Conservation (phyloP, 2,113 vertebrate species). For the Cololabis saira region DNA sequence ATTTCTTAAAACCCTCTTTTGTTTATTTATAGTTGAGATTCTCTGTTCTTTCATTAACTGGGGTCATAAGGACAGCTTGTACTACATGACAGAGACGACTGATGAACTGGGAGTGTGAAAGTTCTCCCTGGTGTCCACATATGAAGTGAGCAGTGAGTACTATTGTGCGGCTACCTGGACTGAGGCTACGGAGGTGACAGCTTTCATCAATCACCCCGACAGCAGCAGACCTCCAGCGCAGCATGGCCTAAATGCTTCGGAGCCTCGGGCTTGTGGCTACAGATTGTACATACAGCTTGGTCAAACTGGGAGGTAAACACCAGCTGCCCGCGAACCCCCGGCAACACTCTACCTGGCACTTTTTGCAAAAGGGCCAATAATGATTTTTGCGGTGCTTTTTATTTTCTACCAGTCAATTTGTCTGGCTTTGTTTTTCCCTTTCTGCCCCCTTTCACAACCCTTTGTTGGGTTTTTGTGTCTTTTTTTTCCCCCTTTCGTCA, state of each 20-base stretch:
- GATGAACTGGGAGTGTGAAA: not conserved
- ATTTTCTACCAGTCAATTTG: slow-evolving; percentile 35
- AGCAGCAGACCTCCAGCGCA: slow-evolving; percentile 31
- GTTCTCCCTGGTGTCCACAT: slow-evolving; percentile 4
- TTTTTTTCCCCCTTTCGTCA: slow-evolving; percentile 47
- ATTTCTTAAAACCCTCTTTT: not conserved
- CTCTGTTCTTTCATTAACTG: not conserved
- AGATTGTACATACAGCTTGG: slow-evolving; percentile 17
- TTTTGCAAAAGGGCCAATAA: not conserved
- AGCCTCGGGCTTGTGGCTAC: slow-evolving; percentile 33
- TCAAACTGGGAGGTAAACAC: slow-evolving; percentile 31
- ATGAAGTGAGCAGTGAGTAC: slow-evolving; percentile 22
- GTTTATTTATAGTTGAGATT: not conserved
- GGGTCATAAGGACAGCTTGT: not conserved
- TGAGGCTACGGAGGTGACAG: slow-evolving; percentile 16
- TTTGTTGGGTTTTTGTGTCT: slow-evolving; percentile 36
- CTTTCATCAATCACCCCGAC: slow-evolving; percentile 54
- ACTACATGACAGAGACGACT: not conserved
- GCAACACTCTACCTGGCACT: slow-evolving; percentile 18
- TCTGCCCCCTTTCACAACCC: slow-evolving; percentile 13
- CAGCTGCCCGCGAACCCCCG: slow-evolving; percentile 5
- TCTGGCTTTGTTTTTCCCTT: slow-evolving; percentile 45
- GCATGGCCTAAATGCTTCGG: slow-evolving; percentile 35
- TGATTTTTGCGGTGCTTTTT: slow-evolving; percentile 22
- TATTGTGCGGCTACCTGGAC: slow-evolving; percentile 18